A percentile compares a stretch with the other conserved stretches of the same genome.
Evolutionary conservation across 2,113 vertebrate species (phyloP).

Genomic region (Geococcyx californianus): DNA sequence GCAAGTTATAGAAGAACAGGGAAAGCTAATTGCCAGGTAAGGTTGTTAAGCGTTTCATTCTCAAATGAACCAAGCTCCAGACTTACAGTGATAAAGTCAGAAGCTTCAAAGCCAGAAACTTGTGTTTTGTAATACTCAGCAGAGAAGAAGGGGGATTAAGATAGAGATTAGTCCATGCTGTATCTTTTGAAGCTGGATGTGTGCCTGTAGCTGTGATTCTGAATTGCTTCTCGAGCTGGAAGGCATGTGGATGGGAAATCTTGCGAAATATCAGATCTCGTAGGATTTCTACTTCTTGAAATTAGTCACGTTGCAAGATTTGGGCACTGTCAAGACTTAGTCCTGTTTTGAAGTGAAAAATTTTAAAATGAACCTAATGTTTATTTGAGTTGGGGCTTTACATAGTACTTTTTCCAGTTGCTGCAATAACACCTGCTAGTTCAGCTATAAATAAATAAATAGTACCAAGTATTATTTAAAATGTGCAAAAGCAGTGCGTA

Average conservation of each 20-base stretch:
- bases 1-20: neutral
- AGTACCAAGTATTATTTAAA: neutral
- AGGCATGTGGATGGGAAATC: conserved; percentile 17
- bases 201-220: neutral
- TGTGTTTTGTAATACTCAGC: neutral
- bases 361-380: neutral
- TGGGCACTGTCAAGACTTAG: neutral
- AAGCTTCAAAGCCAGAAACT: neutral
- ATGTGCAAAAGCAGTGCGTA: neutral
- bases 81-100: neutral
- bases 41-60: neutral
- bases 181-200: neutral
- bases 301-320: neutral
- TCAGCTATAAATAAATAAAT: neutral
- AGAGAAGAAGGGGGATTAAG: neutral
- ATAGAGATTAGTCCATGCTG: neutral
- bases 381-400: neutral
- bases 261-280: conserved; percentile 28
- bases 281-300: conserved; percentile 13
- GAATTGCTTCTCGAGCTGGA: conserved; percentile 17
- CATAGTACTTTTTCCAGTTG: neutral
- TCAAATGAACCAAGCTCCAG: neutral
- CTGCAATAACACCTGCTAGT: neutral
- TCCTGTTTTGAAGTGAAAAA: neutral
- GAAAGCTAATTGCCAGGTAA: neutral